Percentiles rank a stretch among this genome's conserved stretches.
Evolutionary conservation across 2,797 vertebrate genomes (phyloP).

Genomic region (Esox masquinongy): DNA sequence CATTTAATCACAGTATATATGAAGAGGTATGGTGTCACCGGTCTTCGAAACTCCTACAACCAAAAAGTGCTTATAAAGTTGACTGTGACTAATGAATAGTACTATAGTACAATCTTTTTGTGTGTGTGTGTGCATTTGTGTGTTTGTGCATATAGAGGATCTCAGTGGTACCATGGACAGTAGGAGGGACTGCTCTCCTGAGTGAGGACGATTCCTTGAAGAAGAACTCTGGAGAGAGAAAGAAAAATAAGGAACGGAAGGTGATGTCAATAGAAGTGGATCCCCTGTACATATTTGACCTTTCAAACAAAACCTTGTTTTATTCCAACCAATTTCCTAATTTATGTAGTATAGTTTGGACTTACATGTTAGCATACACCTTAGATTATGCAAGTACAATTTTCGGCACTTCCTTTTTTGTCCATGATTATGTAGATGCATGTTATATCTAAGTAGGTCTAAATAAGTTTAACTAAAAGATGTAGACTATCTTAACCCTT

Average conservation of each 20-base stretch:
- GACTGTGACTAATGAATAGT: neutral
- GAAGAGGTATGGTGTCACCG: conserved; percentile 55
- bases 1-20: conserved; percentile 49
- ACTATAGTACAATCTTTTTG: neutral
- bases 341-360: neutral
- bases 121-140: neutral
- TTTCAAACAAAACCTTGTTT: neutral
- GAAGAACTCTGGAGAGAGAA: conserved; percentile 70
- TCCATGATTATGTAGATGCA: neutral
- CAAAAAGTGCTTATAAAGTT: neutral
- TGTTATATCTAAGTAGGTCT: neutral
- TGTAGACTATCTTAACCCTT: conserved; percentile 1
- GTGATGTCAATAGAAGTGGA: conserved; percentile 47
- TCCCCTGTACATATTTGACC: neutral
- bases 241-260: conserved; percentile 74
- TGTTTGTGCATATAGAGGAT: conserved; percentile 45
- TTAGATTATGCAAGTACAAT: neutral
- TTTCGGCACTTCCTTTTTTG: neutral
- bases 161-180: conserved; percentile 54
- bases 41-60: neutral
- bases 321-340: neutral
- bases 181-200: conserved; percentile 58
- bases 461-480: neutral
- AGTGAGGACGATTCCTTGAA: conserved; percentile 61
- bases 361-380: neutral